Base-by-base conservation (phyloP, 2,888 invertebrate genomes). In the Sarcophaga carnaria region DNA sequence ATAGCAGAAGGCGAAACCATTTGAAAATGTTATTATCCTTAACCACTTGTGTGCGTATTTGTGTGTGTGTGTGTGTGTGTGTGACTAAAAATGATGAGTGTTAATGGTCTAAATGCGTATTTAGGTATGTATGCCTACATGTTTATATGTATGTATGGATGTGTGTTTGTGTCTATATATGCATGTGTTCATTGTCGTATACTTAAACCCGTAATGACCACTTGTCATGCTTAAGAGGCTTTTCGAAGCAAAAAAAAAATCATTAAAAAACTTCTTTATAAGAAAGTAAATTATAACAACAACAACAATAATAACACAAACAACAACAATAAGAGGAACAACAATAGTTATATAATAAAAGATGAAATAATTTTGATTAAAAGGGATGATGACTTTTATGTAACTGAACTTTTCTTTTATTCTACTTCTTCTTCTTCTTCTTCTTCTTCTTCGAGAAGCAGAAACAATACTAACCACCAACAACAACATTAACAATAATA, bases 161-260 rank as follows among this genome's bases (percentile, higher is more conserved):
- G 17, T 75, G 54, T 67, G 72, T 59, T 20, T 5, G 6, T 37
- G 37, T 37, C 10, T 20, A 22, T 12, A 79, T 60, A 17, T 64
- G 49, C 79, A 75, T 74, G 20, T 66, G 54, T 67, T 14, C 54
- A 77, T 64, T 60, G 60, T 63, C 22, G 20, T 74, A 64, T 20
- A 78, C 78, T 78, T 85, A 78, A 81, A 74, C 59, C 78, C 72
- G 37, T 76, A 85, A 85, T 79, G 79, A 76, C 82, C 82, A 79
- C 75, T 85, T 82, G 78, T 76, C 70, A 82, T 67, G 75, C 63
- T 71, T 79, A 79, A 86, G 79, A 79, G 75, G 64, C 69, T 85
- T 78, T 81, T 70, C 74, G 22, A 70, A 81, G 64, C 22, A 37
- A 64, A 80, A 45, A 70, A 70, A 70, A 70, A 64, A 79, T 82